Percentiles rank a stretch among this genome's conserved stretches.
These are phyloP conservation scores for Bagarius yarrelli DNA, from an alignment of 2,113 vertebrate genomes.

Conservation along the genomic window DNA sequence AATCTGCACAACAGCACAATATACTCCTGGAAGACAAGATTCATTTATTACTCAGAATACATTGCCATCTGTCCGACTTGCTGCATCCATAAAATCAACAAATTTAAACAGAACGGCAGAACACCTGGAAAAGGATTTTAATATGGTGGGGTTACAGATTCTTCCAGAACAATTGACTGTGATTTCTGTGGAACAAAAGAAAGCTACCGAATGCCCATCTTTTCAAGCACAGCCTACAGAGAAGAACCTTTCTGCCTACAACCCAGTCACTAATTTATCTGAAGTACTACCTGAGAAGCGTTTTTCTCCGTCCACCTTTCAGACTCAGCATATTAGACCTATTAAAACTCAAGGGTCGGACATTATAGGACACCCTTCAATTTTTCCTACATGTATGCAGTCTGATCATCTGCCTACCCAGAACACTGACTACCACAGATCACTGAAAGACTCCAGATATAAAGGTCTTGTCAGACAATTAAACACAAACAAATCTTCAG, in stretches of 20 bases:
- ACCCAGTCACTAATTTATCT: conserved; percentile 1
- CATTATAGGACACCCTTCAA: background rate
- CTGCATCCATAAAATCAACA: conserved; percentile 26
- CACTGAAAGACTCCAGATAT: conserved; percentile 42
- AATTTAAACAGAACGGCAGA: background rate
- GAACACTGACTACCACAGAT: background rate
- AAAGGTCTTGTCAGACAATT: conserved; percentile 69
- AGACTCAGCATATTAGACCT: conserved; percentile 24
- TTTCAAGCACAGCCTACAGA: background rate
- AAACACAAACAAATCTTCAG: conserved; percentile 21
- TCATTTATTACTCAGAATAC: background rate
- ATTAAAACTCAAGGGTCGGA: conserved; percentile 39
- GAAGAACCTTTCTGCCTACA: background rate
- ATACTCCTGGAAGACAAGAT: background rate
- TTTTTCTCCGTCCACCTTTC: conserved; percentile 3
- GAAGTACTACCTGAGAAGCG: conserved; percentile 22
- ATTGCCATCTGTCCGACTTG: conserved; percentile 18
- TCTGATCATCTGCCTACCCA: background rate
- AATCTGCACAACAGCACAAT: conserved; percentile 6
- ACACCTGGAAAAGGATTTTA: background rate
- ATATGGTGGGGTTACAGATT: background rate
- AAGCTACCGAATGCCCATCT: background rate
- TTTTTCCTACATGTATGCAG: background rate
- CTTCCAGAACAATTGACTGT: background rate
- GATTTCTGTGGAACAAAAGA: background rate